Base-by-base conservation (phyloP, 2,113 vertebrate genomes). In the Vulpes vulpes region DNA sequence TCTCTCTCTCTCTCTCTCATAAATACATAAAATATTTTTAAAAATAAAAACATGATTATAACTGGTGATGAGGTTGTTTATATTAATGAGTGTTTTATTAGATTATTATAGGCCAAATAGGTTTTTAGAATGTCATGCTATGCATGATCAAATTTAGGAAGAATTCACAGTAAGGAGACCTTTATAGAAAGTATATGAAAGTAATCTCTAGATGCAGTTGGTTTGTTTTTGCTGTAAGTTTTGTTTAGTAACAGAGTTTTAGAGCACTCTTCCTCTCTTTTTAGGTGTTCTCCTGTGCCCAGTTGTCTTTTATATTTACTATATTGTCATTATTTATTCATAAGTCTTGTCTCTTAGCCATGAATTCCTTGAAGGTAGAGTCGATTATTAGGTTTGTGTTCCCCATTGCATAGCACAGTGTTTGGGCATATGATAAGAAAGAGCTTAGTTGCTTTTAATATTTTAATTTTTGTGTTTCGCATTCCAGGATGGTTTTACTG, bases 281-380 rank as follows among this genome's bases (percentile, higher is more conserved):
- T 84, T 35, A 20, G 80, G 55, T 74, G 22, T 74, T 84, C 57
- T 74, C 73, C 16, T 67, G 59, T 55, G 74, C n/a, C 64, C 74
- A 80, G 14, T 49, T 67, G 60, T 67, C 60, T 91, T 65, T 67
- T 27, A 15, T 55, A n/a, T 91, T 80, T 67, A 55, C 32, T 53
- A 17, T 73, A 60, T 73, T 92, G 35, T 82, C 20, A 57, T 53
- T 92, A 59, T 43, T 79, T 65, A 79, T 73, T 83, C 55, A 60
- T 5, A 35, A n/a, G 22, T 62, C 27, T 73, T 73, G 19, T 83
- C 65, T 92, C 90, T 83, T 83, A 43, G 90, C 35, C 67, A 16
- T 89, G 79, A n/a, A 38, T 92, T 92, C 79, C 91, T 82, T 8
- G 27, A 83, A 83, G 55, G 25, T 53, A 71, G 64, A 92, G 35